phyloP scores from a whole-genome alignment of 1,140 invertebrate genomes.

The Amyelois transitella region DNA sequence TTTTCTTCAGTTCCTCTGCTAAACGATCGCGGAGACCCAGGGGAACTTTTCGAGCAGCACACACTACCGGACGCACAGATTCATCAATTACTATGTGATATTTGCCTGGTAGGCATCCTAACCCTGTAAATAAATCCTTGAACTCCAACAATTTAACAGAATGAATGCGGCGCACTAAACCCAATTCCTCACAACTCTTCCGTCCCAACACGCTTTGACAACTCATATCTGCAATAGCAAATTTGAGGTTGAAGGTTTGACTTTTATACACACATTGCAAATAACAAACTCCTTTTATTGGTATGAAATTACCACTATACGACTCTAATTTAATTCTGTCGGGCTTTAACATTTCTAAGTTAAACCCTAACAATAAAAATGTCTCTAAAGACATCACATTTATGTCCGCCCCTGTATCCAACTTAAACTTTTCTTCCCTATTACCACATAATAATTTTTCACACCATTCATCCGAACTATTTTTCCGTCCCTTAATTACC shows the following conservation, averaged over 20 bases:
- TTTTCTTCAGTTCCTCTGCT: constrained; percentile 15
- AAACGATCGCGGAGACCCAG: constrained; percentile 15
- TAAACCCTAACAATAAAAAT: constrained; percentile 13
- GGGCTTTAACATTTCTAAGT: neutral
- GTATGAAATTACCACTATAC: constrained; percentile 16
- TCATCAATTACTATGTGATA: constrained; percentile 22
- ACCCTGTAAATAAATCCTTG: constrained; percentile 20
- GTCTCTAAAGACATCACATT: constrained; percentile 13
- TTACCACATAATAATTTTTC: constrained; percentile 3
- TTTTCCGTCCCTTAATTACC: neutral
- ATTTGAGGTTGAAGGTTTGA: constrained; percentile 8
- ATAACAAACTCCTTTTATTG: constrained; percentile 16
- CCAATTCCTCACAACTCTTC: constrained; percentile 5
- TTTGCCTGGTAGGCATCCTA: constrained; percentile 22
- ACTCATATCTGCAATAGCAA: constrained; percentile 11
- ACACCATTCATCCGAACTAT: neutral
- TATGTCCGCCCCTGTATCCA: constrained; percentile 18
- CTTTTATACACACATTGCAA: constrained; percentile 17
- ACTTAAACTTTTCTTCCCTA: constrained; percentile 12
- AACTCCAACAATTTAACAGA: constrained; percentile 6
- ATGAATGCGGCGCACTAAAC: constrained; percentile 6
- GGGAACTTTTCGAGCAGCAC: constrained; percentile 20
- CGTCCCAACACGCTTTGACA: constrained; percentile 16
- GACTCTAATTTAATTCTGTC: constrained; percentile 11
- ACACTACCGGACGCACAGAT: constrained; percentile 11